phyloP scores from a whole-genome alignment of 2,797 vertebrate species.

The Brachymystax lenok region DNA sequence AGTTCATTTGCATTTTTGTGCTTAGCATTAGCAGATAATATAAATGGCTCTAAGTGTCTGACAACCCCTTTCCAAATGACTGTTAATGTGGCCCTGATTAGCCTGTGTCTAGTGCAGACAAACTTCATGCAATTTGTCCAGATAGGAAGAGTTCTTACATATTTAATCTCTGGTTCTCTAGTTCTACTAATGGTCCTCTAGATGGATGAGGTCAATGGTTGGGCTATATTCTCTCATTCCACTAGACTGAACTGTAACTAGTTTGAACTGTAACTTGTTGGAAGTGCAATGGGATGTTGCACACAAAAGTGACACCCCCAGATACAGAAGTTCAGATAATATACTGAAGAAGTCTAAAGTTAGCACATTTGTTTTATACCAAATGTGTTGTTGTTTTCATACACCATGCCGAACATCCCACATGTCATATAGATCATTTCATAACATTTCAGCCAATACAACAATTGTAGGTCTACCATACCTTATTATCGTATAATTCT shows the following conservation, averaged over 20 bases:
- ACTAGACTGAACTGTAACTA: not conserved
- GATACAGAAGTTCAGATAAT: not conserved
- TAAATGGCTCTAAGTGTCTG: slow-evolving; percentile 56
- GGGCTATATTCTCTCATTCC: slow-evolving; percentile 4
- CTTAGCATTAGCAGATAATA: slow-evolving; percentile 51
- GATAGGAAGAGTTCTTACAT: slow-evolving; percentile 64
- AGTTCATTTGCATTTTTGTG: slow-evolving; percentile 53
- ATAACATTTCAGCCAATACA: not conserved
- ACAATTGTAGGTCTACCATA: not conserved
- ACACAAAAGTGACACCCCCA: not conserved
- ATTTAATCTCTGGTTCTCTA: slow-evolving; percentile 60
- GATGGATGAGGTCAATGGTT: slow-evolving; percentile 48
- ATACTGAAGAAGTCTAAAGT: not conserved
- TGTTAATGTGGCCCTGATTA: slow-evolving; percentile 66
- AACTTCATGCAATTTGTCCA: slow-evolving; percentile 70
- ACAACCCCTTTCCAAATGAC: slow-evolving; percentile 54
- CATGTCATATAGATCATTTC: not conserved
- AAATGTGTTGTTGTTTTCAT: not conserved
- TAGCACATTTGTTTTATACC: not conserved
- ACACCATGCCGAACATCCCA: not conserved
- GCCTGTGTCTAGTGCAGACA: slow-evolving; percentile 62
- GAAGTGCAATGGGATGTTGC: not conserved
- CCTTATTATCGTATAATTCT: not conserved
- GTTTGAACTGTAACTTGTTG: slow-evolving; percentile 11
- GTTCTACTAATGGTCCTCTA: slow-evolving; percentile 48